A percentile compares a stretch with the other conserved stretches of the same genome.
These are phyloP conservation scores for Urocolius indicus DNA, from an alignment of 2,113 vertebrate genomes.

Conservation along the genomic window DNA sequence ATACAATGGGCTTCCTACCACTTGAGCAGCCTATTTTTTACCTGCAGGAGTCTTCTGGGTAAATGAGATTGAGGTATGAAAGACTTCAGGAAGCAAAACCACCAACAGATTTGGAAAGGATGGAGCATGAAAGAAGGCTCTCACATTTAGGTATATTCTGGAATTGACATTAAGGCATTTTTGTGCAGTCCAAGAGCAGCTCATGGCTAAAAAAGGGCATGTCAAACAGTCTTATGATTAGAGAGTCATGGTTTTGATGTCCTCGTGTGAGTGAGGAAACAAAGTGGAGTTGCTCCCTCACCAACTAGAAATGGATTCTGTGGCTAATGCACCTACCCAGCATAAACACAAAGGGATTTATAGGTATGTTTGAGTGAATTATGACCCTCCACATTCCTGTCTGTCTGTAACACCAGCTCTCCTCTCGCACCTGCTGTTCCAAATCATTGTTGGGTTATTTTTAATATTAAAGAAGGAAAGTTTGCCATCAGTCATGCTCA, in stretches of 20 bases:
- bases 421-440: background rate
- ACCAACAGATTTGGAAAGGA: background rate
- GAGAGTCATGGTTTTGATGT: background rate
- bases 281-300: background rate
- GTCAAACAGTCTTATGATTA: background rate
- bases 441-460: background rate
- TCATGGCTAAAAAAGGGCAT: background rate
- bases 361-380: background rate
- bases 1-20: background rate
- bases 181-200: background rate
- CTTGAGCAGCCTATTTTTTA: constrained; percentile 11
- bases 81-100: constrained; percentile 10
- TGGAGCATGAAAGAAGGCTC: background rate
- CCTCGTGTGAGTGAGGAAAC: background rate
- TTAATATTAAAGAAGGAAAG: background rate
- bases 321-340: background rate
- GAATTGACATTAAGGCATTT: background rate
- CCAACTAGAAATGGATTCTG: background rate
- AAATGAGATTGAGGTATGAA: background rate
- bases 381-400: background rate
- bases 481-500: background rate
- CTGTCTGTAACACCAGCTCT: background rate
- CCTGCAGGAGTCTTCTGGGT: background rate
- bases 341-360: background rate
- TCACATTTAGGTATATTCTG: background rate